Evolutionary conservation across 2,797 vertebrate species (phyloP), one percentile per base, ranked within the genome.

Genomic region (Salarias fasciatus): DNA sequence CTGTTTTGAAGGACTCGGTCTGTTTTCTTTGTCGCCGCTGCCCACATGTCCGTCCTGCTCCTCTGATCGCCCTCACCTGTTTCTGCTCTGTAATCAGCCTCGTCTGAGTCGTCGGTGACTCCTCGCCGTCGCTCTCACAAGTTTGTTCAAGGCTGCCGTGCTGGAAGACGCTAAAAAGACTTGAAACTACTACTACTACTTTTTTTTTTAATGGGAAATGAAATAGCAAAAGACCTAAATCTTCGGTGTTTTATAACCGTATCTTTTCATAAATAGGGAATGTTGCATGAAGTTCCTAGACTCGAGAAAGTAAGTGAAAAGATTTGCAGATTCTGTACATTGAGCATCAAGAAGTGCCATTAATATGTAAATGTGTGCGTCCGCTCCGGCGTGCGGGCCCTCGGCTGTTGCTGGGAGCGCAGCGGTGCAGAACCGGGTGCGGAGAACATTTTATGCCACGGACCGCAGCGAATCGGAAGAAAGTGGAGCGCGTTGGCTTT

Each of bases 341-440:
- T 43, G 31, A 38, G 36, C 11, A 41, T 30, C 11, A 11, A 49
- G 40, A 53, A 50, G 28, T 13, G 2, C 46, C 14, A 29, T 61
- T 52, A 30, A 49, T 67, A 63, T 71, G 46, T 28, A 57, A 69
- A 67, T 52, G 0, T 11, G 10, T 36, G n/a, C 14, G 56, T 60
- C 6, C 24, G 6, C 28, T 24, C 4, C 8, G n/a, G 9, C 30
- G 8, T 35, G 33, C 29, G 44, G 42, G 12, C 28, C 8, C 24
- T n/a, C 2, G 11, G 11, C 2, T 46, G 37, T 45, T 24, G 14
- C 31, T 12, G 36, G 36, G 29, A 49, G 15, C 11, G 37, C 47
- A 53, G 40, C 46, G 29, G 35, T 18, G 29, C 47, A 33, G 24
- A 28, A 15, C 37, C 2, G 6, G 15, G 18, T 29, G 15, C 6